These are phyloP conservation scores for Dallia pectoralis DNA, from an alignment of 2,797 vertebrate genomes.

Conservation along the genomic window DNA sequence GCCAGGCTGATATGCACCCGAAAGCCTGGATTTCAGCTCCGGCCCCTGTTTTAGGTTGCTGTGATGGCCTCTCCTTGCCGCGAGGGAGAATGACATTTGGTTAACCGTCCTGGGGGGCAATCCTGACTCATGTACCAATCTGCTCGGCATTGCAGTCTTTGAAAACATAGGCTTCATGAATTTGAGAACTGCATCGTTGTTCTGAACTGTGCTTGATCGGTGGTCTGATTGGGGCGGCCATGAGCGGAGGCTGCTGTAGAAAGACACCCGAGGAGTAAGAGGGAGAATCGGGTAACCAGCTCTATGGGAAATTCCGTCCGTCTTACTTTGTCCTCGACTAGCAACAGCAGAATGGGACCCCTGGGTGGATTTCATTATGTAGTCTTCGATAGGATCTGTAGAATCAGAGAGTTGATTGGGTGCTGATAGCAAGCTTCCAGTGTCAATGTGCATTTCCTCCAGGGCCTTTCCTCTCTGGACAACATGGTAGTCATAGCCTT, in stretches of 20 bases:
- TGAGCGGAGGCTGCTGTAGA: too few relatives aligned
- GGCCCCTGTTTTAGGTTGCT: not conserved
- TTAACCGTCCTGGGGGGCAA: not conserved
- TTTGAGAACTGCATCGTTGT: not conserved
- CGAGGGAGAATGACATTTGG: not conserved
- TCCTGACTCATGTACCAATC: not conserved
- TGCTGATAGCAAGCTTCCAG: not conserved
- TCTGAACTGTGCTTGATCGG: too few relatives aligned
- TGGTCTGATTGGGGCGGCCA: too few relatives aligned
- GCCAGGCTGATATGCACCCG: not conserved
- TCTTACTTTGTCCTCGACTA: too few relatives aligned
- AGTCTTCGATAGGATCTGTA: not conserved
- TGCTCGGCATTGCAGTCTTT: not conserved
- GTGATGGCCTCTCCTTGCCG: not conserved
- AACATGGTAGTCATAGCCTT: conserved; percentile 6
- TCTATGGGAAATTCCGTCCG: not conserved
- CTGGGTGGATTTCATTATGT: not conserved
- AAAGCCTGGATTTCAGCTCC: not conserved
- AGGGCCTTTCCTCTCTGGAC: not conserved
- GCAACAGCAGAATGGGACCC: not conserved
- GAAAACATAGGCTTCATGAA: not conserved
- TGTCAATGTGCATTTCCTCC: conserved; percentile 19
- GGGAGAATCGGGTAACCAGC: not conserved
- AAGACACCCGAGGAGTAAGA: too few relatives aligned
- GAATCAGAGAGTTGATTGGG: not conserved